Evolutionary conservation across 2,797 vertebrate genomes (phyloP).

Genomic region (Pelodytes ibericus): DNA sequence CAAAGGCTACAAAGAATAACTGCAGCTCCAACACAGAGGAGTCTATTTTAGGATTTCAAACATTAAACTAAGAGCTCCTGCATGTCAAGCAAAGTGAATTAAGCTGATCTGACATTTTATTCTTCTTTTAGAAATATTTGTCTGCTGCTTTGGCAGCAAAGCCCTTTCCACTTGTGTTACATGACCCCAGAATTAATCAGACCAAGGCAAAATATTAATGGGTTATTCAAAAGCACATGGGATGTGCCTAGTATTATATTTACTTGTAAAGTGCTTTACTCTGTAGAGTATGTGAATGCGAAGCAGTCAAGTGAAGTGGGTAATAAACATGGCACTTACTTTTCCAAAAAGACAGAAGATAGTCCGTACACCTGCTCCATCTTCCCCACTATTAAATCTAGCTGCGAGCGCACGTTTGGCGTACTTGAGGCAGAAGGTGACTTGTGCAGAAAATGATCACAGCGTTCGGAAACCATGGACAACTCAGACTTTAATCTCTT

Average conservation of each 20-base stretch:
- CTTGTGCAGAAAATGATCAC: conserved; percentile 84
- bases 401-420: conserved; percentile 82
- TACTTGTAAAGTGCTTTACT: too few relatives aligned
- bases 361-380: conserved; percentile 83
- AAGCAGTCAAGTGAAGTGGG: too few relatives aligned
- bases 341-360: conserved; percentile 87
- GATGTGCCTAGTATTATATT: too few relatives aligned
- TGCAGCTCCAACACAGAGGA: too few relatives aligned
- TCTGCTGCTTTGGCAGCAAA: background rate
- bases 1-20: too few relatives aligned
- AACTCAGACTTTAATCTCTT: conserved; percentile 77
- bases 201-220: background rate
- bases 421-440: conserved; percentile 82
- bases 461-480: conserved; percentile 80
- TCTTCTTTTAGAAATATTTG: background rate
- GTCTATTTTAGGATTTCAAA: too few relatives aligned
- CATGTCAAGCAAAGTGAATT: background rate
- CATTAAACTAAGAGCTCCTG: background rate
- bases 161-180: background rate
- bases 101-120: background rate
- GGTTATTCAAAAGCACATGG: too few relatives aligned
- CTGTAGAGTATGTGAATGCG: too few relatives aligned
- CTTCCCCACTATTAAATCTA: conserved; percentile 83
- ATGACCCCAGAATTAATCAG: background rate
- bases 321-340: conserved; percentile 73